Base-by-base conservation (phyloP, 2,113 vertebrate genomes). In the Microtus ochrogaster region DNA sequence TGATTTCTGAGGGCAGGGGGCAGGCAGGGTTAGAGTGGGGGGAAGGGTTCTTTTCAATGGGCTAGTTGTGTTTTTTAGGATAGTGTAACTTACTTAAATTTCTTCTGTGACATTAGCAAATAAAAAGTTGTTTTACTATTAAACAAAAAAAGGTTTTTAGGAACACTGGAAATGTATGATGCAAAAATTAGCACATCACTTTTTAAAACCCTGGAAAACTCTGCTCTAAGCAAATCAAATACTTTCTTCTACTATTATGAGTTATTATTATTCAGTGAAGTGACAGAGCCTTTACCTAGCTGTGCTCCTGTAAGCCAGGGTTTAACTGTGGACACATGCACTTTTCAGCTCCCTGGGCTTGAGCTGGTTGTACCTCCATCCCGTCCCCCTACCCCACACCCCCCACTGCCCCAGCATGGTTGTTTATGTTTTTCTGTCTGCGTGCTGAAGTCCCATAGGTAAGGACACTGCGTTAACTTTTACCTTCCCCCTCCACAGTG, bases 71-170 rank as follows among this genome's bases (percentile, higher is more conserved):
- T 91, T 98, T 96, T 98, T 98, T 97, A 98, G 98, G 94, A 72
- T 98, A 98, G 96, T 96, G 73, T 98, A 98, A 98, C 96, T 97
- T 97, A 95, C 95, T 98, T 98, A 97, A 96, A 97, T 97, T 98
- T 97, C 93, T 91, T 97, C 96, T 28, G 13, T 97, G 47, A 92
- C 98, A 98, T 96, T 98, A 98, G 98, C 94, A 96, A 98, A 97
- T 98, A 98, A 97, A 92, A 98, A 16, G 28, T 76, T 97, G 84
- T 98, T 97, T 98, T 97, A 89, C 92, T 97, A 97, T 94, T 91
- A 22, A 58, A 58, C 55, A 58, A 58, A 58, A 58, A 58, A 58
- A 58, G 58, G 17, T 21, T 85, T 90, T 47, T 16, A 16, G n/a
- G 44, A 49, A 7, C 24, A 73, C 76, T 94, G 7, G 72, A 68